Base-by-base conservation (phyloP, 2,888 invertebrate genomes). In the Hirtodrosophila cameraria region DNA sequence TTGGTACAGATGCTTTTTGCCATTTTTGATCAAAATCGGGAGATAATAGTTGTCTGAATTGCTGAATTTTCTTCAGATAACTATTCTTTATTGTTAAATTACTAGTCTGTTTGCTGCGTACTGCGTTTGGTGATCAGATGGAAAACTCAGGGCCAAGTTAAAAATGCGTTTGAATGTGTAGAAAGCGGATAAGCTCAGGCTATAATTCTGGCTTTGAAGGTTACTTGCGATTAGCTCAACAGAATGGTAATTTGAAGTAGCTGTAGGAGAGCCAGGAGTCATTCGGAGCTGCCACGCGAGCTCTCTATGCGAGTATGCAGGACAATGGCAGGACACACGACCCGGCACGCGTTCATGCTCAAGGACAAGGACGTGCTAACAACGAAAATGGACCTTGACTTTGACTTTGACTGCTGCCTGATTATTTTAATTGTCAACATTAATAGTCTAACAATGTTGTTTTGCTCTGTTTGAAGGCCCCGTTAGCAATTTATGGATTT, bases 401-500 rank as follows among this genome's bases (percentile, higher is more conserved):
- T 52, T 65, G 53, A 64, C 42, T 50, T 41, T 52, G 45, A 45
- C 59, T 43, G 28, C 5, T 49, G 23, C 27, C 42, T 23, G 45
- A 50, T 20, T 23, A 25, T 43, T 15, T 23, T 8, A 20, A 23
- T 64, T 61, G 61, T 35, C 49, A 11, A 27, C 9, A 12, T 57
- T 7, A 8, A 33, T 31, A 4, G 41, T n/a, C 8, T n/a, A 18
- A 23, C 33, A 23, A 50, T 20, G 33, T 18, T 45, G 23, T 20
- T 54, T 15, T 27, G 16, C 23, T 13, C 7, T 15, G 25, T 54
- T 52, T 41, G 54, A 62, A 62, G 62, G 62, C 50, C 48, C 43
- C 71, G 62, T 55, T 63, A 50, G 42, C 69, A 33, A 38, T 79
- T 67, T 70, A 67, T 75, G 60, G 31, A 66, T 66, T 64, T 46